A percentile compares a stretch with the other conserved stretches of the same genome.
These are phyloP conservation scores for Hydractinia echinata DNA, from an alignment of 30 jellyfish, hydroid and myxozoan genomes.

Conservation along the genomic window DNA sequence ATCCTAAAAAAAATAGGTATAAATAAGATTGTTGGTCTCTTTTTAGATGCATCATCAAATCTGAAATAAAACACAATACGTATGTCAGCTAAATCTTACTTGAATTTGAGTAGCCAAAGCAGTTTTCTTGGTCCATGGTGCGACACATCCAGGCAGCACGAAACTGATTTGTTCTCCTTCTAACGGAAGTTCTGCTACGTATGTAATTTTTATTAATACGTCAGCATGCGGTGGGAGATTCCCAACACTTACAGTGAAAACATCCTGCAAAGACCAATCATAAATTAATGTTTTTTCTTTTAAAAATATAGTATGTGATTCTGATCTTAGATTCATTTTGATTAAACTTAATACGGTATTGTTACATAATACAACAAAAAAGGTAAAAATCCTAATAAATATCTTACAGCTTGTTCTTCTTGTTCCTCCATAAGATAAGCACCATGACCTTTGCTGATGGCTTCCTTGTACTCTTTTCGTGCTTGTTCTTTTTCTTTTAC, in stretches of 20 bases:
- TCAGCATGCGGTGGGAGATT: constrained; percentile 81
- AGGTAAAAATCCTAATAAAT: not conserved
- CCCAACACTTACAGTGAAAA: constrained; percentile 87
- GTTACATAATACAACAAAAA: not conserved
- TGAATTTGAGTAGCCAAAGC: constrained; percentile 57
- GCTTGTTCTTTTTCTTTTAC: constrained; percentile 92
- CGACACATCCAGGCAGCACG: constrained; percentile 80
- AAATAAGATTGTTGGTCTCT: not conserved
- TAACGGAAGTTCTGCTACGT: constrained; percentile 74
- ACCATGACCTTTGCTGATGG: constrained; percentile 85
- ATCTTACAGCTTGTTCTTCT: constrained; percentile 61
- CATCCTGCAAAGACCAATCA: constrained; percentile 41
- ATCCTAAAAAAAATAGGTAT: too few species aligned
- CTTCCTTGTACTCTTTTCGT: constrained; percentile 72
- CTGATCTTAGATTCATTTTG: too few species aligned
- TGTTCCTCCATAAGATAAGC: constrained; percentile 89
- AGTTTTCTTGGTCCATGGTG: constrained; percentile 78
- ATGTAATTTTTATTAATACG: constrained; percentile 76
- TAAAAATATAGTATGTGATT: too few species aligned
- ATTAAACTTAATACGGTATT: not conserved
- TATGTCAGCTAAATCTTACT: constrained; percentile 3
- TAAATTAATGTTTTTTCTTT: too few species aligned
- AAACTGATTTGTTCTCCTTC: constrained; percentile 75
- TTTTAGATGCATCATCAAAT: not conserved
- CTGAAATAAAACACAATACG: not conserved